Evolutionary conservation across 2,113 vertebrate species (phyloP), one percentile per base, ranked within the genome.

Genomic region (Capra hircus): DNA sequence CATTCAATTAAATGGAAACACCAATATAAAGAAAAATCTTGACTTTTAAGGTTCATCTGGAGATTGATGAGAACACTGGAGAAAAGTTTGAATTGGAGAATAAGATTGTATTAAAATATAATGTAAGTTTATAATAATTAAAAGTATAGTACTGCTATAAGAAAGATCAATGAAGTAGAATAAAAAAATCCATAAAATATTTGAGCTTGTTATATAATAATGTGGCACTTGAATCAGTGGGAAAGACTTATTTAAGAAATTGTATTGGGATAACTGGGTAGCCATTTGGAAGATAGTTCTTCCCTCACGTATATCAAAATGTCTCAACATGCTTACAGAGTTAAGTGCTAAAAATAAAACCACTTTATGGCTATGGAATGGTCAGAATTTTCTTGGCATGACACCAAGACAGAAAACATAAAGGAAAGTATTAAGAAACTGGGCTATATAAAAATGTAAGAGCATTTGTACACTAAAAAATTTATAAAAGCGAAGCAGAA

Each of bases 321-420:
- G 8, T 77, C 30, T 92, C 71, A 71, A 50, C 55, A 33, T 67
- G 27, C 48, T 95, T 86, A 33, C 28, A 95, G 23, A 60, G 15
- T 85, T 85, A n/a, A 30, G 82, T 45, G n/a, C 48, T 96, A 81
- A 94, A 86, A 95, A n/a, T 80, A 57, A 94, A 89, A 60, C 43
- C 25, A 53, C n/a, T 88, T 85, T 55, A 40, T 36, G 59, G 30
- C 12, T 92, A 77, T 16, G 2, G 40, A 82, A 55, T 23, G 25
- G 48, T 82, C 30, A 77, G 45, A 52, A 52, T 28, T 55, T 80
- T 88, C 83, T 55, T 57, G 91, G 25, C 43, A 25, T 30, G 28
- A 28, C 27, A 52, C n/a, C 59, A 53, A 57, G 53, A 30, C 19
- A 95, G 91, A 50, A 89, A 67, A 28, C 50, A 13, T 71, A 8